Percentiles rank a stretch among this genome's conserved stretches.
These are phyloP conservation scores for Sycobia sp. DNA, from an alignment of 1,140 invertebrate genomes.

Conservation along the genomic window DNA sequence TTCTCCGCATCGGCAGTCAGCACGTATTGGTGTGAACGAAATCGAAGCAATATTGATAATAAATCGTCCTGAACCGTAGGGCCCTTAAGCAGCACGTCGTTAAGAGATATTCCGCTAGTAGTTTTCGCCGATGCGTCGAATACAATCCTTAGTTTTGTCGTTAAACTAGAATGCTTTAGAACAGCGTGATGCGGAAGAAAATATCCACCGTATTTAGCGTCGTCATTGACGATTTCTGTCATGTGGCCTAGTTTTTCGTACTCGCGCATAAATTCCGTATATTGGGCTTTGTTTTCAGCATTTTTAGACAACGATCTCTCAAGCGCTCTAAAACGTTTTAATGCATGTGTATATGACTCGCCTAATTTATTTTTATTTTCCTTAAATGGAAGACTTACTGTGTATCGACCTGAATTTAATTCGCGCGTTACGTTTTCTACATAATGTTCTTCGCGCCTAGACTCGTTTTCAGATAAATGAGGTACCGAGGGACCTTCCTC, in stretches of 20 bases:
- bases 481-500: no score
- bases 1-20: conserved; percentile 51
- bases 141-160: background rate
- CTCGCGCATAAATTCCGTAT: background rate
- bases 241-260: background rate
- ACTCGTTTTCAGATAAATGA: no score
- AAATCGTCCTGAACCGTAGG: background rate
- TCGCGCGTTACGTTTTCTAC: no score
- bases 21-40: conserved; percentile 34
- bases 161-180: background rate
- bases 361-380: background rate
- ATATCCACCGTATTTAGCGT: background rate
- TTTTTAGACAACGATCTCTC: background rate
- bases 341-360: background rate
- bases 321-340: background rate
- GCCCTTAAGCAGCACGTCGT: background rate
- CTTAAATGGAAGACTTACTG: no score
- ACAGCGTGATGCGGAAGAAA: no score
- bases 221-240: background rate
- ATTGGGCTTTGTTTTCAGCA: background rate
- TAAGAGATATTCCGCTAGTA: background rate
- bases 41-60: background rate
- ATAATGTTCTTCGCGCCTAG: no score
- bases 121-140: conserved; percentile 7
- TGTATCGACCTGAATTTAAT: no score